phyloP scores from a whole-genome alignment of 2,797 vertebrate genomes.

The Nyctibius grandis region DNA sequence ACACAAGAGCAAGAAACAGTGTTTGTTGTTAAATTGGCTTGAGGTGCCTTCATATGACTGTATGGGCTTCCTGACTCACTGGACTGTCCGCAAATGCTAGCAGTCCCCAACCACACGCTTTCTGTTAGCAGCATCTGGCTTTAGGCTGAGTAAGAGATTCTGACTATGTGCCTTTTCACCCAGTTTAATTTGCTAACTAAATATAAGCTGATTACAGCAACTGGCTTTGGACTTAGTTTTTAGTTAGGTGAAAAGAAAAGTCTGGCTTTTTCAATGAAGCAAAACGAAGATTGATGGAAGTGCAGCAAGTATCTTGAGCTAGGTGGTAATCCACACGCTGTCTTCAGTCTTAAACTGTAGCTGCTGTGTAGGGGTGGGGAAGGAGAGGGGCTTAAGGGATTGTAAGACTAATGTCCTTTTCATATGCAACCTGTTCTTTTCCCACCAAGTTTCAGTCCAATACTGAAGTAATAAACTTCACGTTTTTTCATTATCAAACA shows the following conservation, averaged over 20 bases:
- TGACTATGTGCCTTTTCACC: background rate
- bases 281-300: background rate
- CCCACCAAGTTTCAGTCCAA: background rate
- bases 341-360: background rate
- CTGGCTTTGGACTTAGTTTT: background rate
- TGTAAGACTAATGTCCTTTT: background rate
- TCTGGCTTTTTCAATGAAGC: background rate
- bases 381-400: background rate
- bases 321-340: rapidly evolving
- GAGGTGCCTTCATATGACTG: background rate
- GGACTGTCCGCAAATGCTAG: background rate
- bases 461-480: background rate
- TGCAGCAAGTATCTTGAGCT: background rate
- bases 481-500: background rate
- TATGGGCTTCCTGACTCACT: background rate
- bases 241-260: background rate
- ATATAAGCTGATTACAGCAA: background rate
- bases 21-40: background rate
- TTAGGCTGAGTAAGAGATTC: background rate
- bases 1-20: background rate
- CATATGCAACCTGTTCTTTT: background rate
- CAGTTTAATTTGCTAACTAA: background rate
- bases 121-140: background rate
- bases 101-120: background rate
- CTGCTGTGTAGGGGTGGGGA: background rate